Base-by-base conservation (phyloP, 2,888 invertebrate genomes). In the Phaedon cochleariae region DNA sequence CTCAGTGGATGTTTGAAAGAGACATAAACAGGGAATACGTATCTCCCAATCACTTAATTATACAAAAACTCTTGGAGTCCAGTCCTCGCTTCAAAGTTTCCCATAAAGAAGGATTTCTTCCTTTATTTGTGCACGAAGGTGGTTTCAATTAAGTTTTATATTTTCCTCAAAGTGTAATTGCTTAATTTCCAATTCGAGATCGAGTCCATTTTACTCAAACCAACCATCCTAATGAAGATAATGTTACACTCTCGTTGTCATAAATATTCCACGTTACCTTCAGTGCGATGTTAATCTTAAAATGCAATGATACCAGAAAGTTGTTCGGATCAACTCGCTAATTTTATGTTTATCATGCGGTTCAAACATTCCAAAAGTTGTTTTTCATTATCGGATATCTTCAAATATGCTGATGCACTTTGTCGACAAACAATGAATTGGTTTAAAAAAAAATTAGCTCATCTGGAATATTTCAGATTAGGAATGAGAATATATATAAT, bases 111-210 rank as follows among this genome's bases (percentile, higher is more conserved):
- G 21, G 41, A 5, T 21, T 15, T 41, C 21, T 7, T 15, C 12
- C 37, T 41, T 37, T 41, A n/a, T 54, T 20, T 20, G 21, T 21
- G 15, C 55, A 57, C 41, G 45, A 45, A 18, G 55, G 34, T 49
- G 59, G 37, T 52, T 61, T 20, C 61, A 61, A 61, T 65, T 61
- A 48, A 65, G 57, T 65, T 65, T 60, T 65, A 63, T 60, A 51
- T 26, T 57, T 54, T 54, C 26, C 46, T 60, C 64, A 59, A 64
- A 64, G 59, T 66, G 62, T 66, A 66, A 66, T 66, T 66, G 65
- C 65, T 66, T 66, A 55, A 66, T 66, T 66, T 59, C 41, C 52
- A 55, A 54, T 34, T 45, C 26, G 31, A 53, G 41, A 48, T 52
- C 31, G 62, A 62, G 59, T 59, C 48, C 62, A 65, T 37, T 62